Base-by-base conservation (phyloP, 53 echinoderm and acorn worm species). In the Antedon mediterranea region DNA sequence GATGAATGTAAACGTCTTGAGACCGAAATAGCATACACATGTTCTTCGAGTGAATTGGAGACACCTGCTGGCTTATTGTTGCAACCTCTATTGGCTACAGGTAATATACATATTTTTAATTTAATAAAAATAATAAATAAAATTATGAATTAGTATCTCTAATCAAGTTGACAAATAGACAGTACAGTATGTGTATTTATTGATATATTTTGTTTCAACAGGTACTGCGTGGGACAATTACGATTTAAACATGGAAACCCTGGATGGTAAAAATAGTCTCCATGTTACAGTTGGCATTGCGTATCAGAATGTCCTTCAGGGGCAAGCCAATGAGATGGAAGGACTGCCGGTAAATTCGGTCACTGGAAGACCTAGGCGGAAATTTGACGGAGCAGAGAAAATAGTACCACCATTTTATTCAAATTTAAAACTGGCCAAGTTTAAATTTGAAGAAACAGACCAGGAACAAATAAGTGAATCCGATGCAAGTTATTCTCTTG, bases 191-290 rank as follows among this genome's bases (percentile, higher is more conserved):
- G 70, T 57, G 26, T 18, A 18, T 57, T 18, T 26, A 18, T 79
- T 28, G 34, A 37, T 41, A 77, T 79, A 72, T 30, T 28, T n/a
- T 8, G 31, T 79, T 34, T 0, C 79, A 0, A 20, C 30, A 79
- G 78, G 85, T 5, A 85, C 85, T 23, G 85, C 85, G 15, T 85
- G 85, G 80, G 85, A 85, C 71, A 85, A 85, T 30, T 85, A 75
- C 57, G 85, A 80, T 57, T 75, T 85, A 29, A 85, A 85, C 80
- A 85, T 80, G 0, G 85, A 85, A 71, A 85, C 85, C 34, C 71
- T 85, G 15, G 28, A 85, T 76, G 85, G 80, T 30, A 80, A 85
- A 28, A 32, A 80, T 15, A 85, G 71, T 71, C 71, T 85, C 27
- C 85, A 85, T 43, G 80, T 75, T 28, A 80, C 85, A 18, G 80